phyloP scores from a whole-genome alignment of 2,888 invertebrate species.

The Luffia ferchaultella region DNA sequence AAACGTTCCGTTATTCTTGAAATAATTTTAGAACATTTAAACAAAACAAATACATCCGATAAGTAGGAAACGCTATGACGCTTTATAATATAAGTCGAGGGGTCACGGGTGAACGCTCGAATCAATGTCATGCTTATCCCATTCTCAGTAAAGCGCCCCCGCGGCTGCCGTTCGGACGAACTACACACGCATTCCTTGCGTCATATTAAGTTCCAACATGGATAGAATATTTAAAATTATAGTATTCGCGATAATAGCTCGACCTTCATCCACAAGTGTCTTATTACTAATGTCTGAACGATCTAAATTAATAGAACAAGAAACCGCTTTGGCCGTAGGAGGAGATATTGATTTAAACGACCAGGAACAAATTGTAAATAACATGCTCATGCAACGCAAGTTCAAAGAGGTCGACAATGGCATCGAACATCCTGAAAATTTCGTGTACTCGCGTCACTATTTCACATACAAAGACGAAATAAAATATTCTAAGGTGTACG shows the following conservation, averaged over 20 bases:
- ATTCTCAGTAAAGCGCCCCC: neutral
- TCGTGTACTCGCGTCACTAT: slow-evolving; percentile 72
- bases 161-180: no score
- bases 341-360: slow-evolving; percentile 47
- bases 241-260: neutral
- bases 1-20: no score
- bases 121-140: neutral
- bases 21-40: no score
- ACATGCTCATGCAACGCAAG: slow-evolving; percentile 67
- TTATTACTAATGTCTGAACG: slow-evolving; percentile 23
- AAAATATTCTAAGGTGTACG: slow-evolving; percentile 69
- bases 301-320: slow-evolving; percentile 47
- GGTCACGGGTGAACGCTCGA: neutral
- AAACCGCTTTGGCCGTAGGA: slow-evolving; percentile 56
- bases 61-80: no score
- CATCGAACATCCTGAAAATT: slow-evolving; percentile 60
- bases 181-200: neutral
- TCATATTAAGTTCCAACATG: neutral
- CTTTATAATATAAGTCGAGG: no score
- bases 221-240: neutral
- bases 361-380: slow-evolving; percentile 61
- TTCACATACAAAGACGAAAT: slow-evolving; percentile 68
- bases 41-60: no score
- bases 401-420: slow-evolving; percentile 60
- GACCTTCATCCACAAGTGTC: neutral